These are phyloP conservation scores for Rhinolophus sinicus DNA, from an alignment of 2,113 vertebrate species.

Conservation along the genomic window DNA sequence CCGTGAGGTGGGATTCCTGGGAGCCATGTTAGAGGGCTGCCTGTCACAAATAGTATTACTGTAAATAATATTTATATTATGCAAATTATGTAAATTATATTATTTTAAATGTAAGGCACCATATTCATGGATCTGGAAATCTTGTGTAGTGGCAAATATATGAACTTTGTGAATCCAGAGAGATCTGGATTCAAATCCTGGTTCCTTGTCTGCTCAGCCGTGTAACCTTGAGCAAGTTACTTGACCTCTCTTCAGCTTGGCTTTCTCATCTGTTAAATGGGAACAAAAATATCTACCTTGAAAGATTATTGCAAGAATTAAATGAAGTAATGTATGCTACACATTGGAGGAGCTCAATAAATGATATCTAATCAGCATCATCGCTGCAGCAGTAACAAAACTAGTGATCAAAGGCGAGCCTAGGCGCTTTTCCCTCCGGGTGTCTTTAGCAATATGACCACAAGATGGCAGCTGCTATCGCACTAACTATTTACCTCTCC, in stretches of 20 bases:
- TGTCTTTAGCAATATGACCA: constrained; percentile 14
- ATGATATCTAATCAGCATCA: no score
- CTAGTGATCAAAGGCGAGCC: background rate
- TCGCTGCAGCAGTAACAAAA: background rate
- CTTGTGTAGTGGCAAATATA: background rate
- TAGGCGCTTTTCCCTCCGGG: background rate
- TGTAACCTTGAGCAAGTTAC: background rate
- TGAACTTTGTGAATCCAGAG: background rate
- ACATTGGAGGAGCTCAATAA: background rate
- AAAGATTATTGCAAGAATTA: background rate
- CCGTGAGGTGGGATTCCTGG: background rate
- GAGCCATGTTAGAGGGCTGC: background rate
- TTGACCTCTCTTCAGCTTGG: background rate
- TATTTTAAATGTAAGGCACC: background rate
- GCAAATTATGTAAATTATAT: no score
- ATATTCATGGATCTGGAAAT: background rate
- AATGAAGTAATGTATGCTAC: background rate
- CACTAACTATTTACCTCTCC: background rate
- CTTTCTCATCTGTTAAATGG: background rate
- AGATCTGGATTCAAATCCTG: background rate
- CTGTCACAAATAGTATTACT: background rate
- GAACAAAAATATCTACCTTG: background rate
- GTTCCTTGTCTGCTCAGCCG: background rate
- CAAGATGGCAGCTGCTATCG: constrained; percentile 39
- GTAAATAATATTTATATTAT: no score